Base-by-base conservation (phyloP, 2,888 invertebrate genomes). In the Octodonta nipae region DNA sequence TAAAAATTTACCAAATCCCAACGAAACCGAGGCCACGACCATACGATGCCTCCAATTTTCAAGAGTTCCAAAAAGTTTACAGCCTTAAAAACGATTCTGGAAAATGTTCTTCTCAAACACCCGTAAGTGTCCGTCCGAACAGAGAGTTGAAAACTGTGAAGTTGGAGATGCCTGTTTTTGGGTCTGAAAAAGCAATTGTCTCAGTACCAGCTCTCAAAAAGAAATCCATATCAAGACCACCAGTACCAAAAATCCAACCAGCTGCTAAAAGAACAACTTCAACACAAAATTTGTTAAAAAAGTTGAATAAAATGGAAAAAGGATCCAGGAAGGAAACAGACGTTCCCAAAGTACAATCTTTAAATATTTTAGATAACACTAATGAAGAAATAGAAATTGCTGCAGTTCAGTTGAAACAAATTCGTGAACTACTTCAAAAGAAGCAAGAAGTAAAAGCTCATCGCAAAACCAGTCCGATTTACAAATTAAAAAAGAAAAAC, bases 121-220 rank as follows among this genome's bases (percentile, higher is more conserved):
- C n/a, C n/a, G n/a, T n/a, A n/a, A n/a, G n/a, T n/a, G n/a, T 20
- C n/a, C 6, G 37, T 26, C 34, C 35, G n/a, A 13, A 11, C 5
- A 35, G 25, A 5, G 32, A 34, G 8, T 17, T 41, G n/a, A 43
- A 40, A 32, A 41, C 39, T 1, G 37, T 43, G 14, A 30, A 28
- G 2, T 16, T 43, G n/a, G 41, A 43, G 13, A 30, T 41, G 34
- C 41, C 43, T 1, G 7, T 20, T 8, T n/a, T 41, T 8, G 43
- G 40, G 8, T 15, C 32, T 1, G 43, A 43, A 32, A 16, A 33
- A 12, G 43, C 43, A 2, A 38, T 43, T 6, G 11, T 43, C 22
- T n/a, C 11, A 4, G 10, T 11, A 4, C 22, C 22, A 4, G n/a
- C 22, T n/a, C n/a, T 3, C 3, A 22, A 22, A 11, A n/a, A n/a